Evolutionary conservation across 2,888 invertebrate genomes (phyloP).

Genomic region (Sialis fuliginosa): DNA sequence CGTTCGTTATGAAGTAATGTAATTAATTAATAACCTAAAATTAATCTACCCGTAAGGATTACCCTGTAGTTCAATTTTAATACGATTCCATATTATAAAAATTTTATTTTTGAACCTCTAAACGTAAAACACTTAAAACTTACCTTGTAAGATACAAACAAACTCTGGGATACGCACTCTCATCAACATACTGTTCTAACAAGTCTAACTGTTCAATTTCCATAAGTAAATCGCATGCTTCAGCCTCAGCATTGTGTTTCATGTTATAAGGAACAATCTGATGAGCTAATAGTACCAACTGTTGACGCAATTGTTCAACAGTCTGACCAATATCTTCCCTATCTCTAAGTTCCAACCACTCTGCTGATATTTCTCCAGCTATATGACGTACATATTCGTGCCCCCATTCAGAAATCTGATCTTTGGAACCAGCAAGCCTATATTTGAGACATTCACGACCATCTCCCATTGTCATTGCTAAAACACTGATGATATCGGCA

Average conservation of each 20-base stretch:
- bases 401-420: constrained; percentile 56
- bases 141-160: constrained; percentile 50
- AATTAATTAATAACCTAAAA: too few species aligned
- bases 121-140: constrained; percentile 1
- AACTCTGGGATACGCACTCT: constrained; percentile 41
- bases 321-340: constrained; percentile 15
- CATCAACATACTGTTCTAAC: constrained; percentile 42
- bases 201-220: constrained; percentile 53
- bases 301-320: constrained; percentile 16
- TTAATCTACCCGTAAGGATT: too few species aligned
- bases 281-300: constrained; percentile 27
- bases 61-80: too few species aligned
- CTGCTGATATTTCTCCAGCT: constrained; percentile 48
- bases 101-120: too few species aligned
- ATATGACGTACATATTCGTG: constrained; percentile 62
- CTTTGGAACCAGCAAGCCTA: constrained; percentile 33
- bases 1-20: too few species aligned
- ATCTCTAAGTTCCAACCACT: constrained; percentile 34
- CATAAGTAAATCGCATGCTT: constrained; percentile 60
- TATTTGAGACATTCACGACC: constrained; percentile 46
- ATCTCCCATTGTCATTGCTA: constrained; percentile 42
- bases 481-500: constrained; percentile 54
- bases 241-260: constrained; percentile 61
- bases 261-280: constrained; percentile 56
- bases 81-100: too few species aligned